Base-by-base conservation (phyloP, 2,797 vertebrate genomes). In the Phrynocephalus guinanensis region DNA sequence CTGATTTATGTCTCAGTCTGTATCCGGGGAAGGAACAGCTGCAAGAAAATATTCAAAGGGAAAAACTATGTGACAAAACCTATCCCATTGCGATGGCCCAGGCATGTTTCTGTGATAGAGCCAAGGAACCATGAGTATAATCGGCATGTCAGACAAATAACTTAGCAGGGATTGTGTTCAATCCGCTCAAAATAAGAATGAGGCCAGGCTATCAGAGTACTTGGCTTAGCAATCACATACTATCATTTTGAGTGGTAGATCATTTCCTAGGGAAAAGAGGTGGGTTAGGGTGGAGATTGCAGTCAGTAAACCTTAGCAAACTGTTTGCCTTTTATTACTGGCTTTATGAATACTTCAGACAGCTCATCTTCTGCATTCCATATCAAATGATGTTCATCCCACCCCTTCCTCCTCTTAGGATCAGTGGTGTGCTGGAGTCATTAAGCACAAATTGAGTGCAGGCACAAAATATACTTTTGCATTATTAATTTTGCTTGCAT, bases 71-170 rank as follows among this genome's bases (percentile, higher is more conserved):
- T 24, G 70, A 85, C 26, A 68, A 71, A 87, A 20, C 52, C 72
- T 82, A 90, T 88, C 81, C 88, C 79, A 79, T 48, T 56, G 38
- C 73, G 24, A 5, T 67, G 63, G 56, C 85, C n/a, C 76, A 8
- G 73, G 66, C 16, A 16, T 75, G 18, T 71, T 75, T 56, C 48
- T 70, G 38, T 44, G 87, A 33, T 48, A 82, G 24, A 15, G 3
- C 80, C n/a, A 72, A 56, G n/a, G 44, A 56, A 78, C 82, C 88
- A 92, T 89, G 89, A 89, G 83, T 79, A n/a, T 80, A 86, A 75
- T 84, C 26, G 13, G 50, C 9, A 20, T 68, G 0, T 71, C 33
- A 75, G 38, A 24, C 24, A 80, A 78, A 87, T 72, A 73, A 56
- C 1, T 16, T 30, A 20, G 8, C 15, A 4, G 52, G 30, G 52